Base-by-base conservation (phyloP, 2,113 vertebrate genomes). In the Clarias macrocephalus region DNA sequence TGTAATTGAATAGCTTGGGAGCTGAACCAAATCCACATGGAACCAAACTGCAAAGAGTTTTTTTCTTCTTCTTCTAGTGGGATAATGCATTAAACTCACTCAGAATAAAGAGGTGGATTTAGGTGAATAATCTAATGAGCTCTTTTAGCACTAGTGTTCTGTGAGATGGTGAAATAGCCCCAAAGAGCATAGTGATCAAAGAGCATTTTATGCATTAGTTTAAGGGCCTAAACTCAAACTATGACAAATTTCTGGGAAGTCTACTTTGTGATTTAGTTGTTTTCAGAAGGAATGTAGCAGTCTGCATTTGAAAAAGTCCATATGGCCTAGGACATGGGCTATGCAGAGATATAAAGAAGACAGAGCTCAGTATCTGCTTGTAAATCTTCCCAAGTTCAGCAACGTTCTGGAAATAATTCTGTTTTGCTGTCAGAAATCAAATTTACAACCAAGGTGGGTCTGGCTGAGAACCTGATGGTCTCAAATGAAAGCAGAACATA, bases 51-150 rank as follows among this genome's bases (percentile, higher is more conserved):
- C 48, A 8, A 48, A 48, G 48, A 8, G 48, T 48, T 48, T 48
- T 95, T 93, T 87, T 85, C 59, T 87, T 92, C 90, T 92, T 89
- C 93, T 93, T 90, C 91, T 88, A 91, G 91, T 92, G 91, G 92
- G 93, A 93, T 94, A 94, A 95, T 94, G 93, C 95, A 94, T 94
- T 90, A 90, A 93, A 92, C 91, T 93, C 93, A 94, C 91, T 92
- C 89, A 91, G 92, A 92, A 93, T 93, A 92, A 91, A 92, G 91
- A 87, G 87, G 28, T 52, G 84, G 82, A 85, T 89, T 88, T 77
- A 85, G 66, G 11, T 60, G 73, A 57, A 85, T 63, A 80, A 87
- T 28, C 59, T 87, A 83, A 86, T 89, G 76, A 90, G 56, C 48
- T 73, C 76, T 88, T 72, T 81, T 88, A 82, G n/a, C 65, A 66